A percentile compares a stretch with the other conserved stretches of the same genome.
These are phyloP conservation scores for Odontesthes bonariensis DNA, from an alignment of 2,113 vertebrate genomes.

Conservation along the genomic window DNA sequence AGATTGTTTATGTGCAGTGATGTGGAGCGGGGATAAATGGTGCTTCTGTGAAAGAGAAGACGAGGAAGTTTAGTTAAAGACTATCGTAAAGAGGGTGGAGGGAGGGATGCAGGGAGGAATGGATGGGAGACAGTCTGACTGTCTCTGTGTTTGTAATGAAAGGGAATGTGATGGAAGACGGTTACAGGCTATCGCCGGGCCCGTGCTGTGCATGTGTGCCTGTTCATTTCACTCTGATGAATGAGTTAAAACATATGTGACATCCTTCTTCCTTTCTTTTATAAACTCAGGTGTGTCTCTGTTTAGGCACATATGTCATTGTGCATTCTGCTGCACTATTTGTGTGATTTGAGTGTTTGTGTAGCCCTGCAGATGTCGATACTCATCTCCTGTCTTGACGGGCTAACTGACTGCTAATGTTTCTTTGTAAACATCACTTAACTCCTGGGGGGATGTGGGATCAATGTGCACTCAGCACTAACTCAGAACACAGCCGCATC, in stretches of 20 bases:
- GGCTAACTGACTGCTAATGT: slow-evolving; percentile 75
- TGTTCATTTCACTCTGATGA: slow-evolving; percentile 51
- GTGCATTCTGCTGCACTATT: slow-evolving; percentile 7
- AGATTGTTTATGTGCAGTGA: slow-evolving; percentile 5
- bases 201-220: slow-evolving; percentile 25
- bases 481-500: slow-evolving; percentile 20
- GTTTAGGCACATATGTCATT: slow-evolving; percentile 11
- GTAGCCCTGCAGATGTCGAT: slow-evolving; percentile 66
- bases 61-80: slow-evolving; percentile 45
- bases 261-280: background rate
- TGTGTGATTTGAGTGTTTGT: slow-evolving; percentile 29
- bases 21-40: background rate
- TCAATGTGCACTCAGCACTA: slow-evolving; percentile 64
- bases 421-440: slow-evolving; percentile 73
- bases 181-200: slow-evolving; percentile 58
- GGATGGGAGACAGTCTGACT: slow-evolving; percentile 75
- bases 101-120: slow-evolving; percentile 54
- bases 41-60: slow-evolving; percentile 17
- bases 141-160: slow-evolving; percentile 74
- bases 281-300: slow-evolving; percentile 29
- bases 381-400: slow-evolving; percentile 63
- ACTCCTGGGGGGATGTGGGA: slow-evolving; percentile 51
- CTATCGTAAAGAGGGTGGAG: slow-evolving; percentile 59
- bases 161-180: slow-evolving; percentile 69
- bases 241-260: slow-evolving; percentile 47